A percentile compares a stretch with the other conserved stretches of the same genome.
Conservation (phyloP, 2,888 invertebrate species). For the Muscina levida region DNA sequence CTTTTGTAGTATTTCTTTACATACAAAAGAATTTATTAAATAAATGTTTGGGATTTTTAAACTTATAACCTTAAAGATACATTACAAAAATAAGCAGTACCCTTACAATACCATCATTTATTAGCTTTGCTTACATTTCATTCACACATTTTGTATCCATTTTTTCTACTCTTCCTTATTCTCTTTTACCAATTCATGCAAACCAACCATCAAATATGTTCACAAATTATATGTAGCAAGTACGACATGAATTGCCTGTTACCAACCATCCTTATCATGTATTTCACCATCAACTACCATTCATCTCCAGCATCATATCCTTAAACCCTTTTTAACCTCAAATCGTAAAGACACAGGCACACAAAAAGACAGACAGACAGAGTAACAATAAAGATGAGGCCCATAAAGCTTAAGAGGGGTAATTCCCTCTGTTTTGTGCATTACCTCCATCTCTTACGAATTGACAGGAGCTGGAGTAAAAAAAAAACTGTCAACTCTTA, state of each 20-base stretch:
- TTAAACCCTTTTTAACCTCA: constrained; percentile 62
- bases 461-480: too few relatives aligned
- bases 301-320: background rate
- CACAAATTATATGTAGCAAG: background rate
- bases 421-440: background rate
- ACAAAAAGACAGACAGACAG: background rate
- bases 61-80: too few relatives aligned
- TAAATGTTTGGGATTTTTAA: too few relatives aligned
- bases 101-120: too few relatives aligned
- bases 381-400: constrained; percentile 8
- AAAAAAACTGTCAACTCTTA: background rate
- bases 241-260: background rate
- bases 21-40: too few relatives aligned
- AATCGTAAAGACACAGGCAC: constrained; percentile 53
- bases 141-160: constrained; percentile 27
- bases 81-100: too few relatives aligned
- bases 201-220: background rate
- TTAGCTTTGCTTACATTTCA: too few relatives aligned
- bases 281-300: too few relatives aligned
- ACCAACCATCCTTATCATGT: background rate
- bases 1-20: too few relatives aligned
- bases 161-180: too few relatives aligned
- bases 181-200: background rate
- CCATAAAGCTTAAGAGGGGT: constrained; percentile 5
- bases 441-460: background rate